phyloP scores from a whole-genome alignment of 2,113 vertebrate genomes.

The Aramus guarauna region DNA sequence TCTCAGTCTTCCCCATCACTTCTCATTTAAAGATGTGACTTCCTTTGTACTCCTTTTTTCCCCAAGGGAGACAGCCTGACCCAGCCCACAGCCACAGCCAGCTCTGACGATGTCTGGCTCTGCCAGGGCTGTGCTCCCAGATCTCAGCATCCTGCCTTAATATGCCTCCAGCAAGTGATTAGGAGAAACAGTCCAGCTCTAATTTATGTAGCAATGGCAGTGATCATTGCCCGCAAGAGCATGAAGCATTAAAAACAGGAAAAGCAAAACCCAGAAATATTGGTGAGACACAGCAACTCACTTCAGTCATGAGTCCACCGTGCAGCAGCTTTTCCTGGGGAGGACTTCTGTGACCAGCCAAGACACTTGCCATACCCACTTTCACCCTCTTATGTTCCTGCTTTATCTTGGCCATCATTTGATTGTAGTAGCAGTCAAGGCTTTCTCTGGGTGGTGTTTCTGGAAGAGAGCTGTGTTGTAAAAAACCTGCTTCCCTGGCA shows the following conservation, averaged over 20 bases:
- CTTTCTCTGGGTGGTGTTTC: neutral
- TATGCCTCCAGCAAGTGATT: neutral
- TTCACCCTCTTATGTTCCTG: neutral
- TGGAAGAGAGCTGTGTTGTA: neutral
- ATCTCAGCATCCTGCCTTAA: neutral
- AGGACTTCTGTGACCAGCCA: neutral
- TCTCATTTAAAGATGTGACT: neutral
- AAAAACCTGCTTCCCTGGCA: neutral
- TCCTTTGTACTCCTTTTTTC: neutral
- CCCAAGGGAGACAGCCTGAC: neutral
- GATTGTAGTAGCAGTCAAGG: neutral
- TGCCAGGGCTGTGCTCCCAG: neutral
- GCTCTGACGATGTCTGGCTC: neutral
- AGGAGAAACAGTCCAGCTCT: neutral
- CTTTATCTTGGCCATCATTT: neutral
- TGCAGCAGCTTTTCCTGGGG: neutral
- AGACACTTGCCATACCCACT: neutral
- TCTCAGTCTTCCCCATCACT: neutral
- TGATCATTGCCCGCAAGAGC: neutral
- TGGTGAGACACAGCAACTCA: neutral
- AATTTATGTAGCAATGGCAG: neutral
- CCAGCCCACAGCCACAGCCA: neutral
- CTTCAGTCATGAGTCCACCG: fast-evolving
- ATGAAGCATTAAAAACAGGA: neutral
- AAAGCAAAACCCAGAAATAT: neutral